Percentiles rank a stretch among this genome's conserved stretches.
These are phyloP conservation scores for Corythornis vintsioides DNA, from an alignment of 2,113 vertebrate species.

Conservation along the genomic window DNA sequence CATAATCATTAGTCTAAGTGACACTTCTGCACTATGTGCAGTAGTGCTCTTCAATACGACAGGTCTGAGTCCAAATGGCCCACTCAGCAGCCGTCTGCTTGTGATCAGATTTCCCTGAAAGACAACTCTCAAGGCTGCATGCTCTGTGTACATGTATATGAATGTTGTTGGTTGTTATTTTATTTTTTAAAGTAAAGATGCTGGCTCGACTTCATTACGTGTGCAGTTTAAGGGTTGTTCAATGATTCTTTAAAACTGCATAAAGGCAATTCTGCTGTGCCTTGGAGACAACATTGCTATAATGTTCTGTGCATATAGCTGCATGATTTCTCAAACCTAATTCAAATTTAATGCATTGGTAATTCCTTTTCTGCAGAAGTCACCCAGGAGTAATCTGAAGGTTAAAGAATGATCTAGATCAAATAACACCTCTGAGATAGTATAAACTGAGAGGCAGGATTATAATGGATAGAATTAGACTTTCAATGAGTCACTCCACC, in stretches of 20 bases:
- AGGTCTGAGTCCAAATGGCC: slow-evolving; percentile 61
- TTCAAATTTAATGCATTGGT: slow-evolving; percentile 84
- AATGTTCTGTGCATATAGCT: slow-evolving; percentile 79
- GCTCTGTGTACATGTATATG: background rate
- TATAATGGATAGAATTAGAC: slow-evolving; percentile 66
- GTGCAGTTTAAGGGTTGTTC: slow-evolving; percentile 77
- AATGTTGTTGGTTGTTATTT: background rate
- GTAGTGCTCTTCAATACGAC: slow-evolving; percentile 41
- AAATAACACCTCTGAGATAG: slow-evolving; percentile 72
- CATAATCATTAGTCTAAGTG: slow-evolving; percentile 83
- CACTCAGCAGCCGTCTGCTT: slow-evolving; percentile 59
- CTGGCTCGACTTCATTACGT: slow-evolving; percentile 78
- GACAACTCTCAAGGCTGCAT: slow-evolving; percentile 58
- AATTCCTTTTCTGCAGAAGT: slow-evolving; percentile 76
- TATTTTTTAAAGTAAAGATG: slow-evolving; percentile 57
- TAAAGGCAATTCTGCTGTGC: slow-evolving; percentile 77
- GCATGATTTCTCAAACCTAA: slow-evolving; percentile 82
- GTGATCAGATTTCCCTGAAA: slow-evolving; percentile 71
- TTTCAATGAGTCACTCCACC: slow-evolving; percentile 51
- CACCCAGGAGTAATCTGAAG: slow-evolving; percentile 78
- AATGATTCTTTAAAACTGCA: slow-evolving; percentile 82
- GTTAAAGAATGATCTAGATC: slow-evolving; percentile 77
- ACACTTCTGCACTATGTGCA: slow-evolving; percentile 75
- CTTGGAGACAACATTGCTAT: slow-evolving; percentile 74
- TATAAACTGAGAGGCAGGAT: slow-evolving; percentile 65